Conservation (phyloP, 2,888 invertebrate genomes). For the Dryobotodes eremita region DNA sequence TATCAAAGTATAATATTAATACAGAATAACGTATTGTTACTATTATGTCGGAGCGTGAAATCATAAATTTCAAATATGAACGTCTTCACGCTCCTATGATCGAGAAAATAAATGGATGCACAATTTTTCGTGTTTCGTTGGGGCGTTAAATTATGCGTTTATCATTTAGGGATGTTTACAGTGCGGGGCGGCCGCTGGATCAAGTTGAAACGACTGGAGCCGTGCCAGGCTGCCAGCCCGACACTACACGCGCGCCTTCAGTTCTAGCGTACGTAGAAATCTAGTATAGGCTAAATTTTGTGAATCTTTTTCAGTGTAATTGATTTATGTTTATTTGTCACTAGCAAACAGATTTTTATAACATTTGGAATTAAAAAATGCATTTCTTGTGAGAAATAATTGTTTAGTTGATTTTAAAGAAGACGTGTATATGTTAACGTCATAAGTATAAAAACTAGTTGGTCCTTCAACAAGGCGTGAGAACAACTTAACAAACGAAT, state of each 20-base stretch:
- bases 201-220: constrained; percentile 90
- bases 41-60: constrained; percentile 72
- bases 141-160: constrained; percentile 89
- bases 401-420: not conserved
- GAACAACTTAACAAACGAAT: constrained; percentile 46
- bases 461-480: constrained; percentile 38
- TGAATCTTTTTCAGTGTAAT: constrained; percentile 29
- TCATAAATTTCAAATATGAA: constrained; percentile 82
- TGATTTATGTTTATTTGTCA: not conserved
- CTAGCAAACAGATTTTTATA: not conserved
- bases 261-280: constrained; percentile 13
- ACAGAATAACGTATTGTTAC: constrained; percentile 63
- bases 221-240: constrained; percentile 85
- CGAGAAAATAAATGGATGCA: constrained; percentile 85
- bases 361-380: not conserved
- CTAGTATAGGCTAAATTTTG: constrained; percentile 10
- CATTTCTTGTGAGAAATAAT: not conserved
- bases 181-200: constrained; percentile 79
- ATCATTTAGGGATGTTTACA: constrained; percentile 90
- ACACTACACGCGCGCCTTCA: constrained; percentile 59
- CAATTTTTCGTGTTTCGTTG: constrained; percentile 86
- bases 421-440: not conserved
- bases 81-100: constrained; percentile 84
- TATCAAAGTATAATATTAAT: constrained; percentile 62
- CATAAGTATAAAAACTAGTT: constrained; percentile 20